Percentiles rank a stretch among this genome's conserved stretches.
These are phyloP conservation scores for Isoperla grammatica DNA, from an alignment of 2,888 invertebrate species.

Conservation along the genomic window DNA sequence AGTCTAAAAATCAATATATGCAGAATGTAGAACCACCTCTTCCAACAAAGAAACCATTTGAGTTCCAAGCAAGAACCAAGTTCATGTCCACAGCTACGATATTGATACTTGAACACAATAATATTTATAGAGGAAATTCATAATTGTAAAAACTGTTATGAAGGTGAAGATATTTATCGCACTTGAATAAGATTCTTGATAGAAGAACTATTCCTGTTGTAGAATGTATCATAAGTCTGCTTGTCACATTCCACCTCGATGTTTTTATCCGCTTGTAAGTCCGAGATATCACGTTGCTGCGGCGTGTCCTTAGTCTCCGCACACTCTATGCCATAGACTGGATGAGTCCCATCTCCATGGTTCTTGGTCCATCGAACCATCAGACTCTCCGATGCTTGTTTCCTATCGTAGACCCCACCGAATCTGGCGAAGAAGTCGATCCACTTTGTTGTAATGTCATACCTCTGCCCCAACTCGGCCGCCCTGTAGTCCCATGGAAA, in stretches of 20 bases:
- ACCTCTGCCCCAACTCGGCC: conserved; percentile 62
- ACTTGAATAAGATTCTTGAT: too few relatives aligned
- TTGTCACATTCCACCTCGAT: not conserved
- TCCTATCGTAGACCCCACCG: conserved; percentile 31
- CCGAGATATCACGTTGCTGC: not conserved
- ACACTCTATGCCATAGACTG: not conserved
- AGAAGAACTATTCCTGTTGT: too few relatives aligned
- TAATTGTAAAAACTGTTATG: too few relatives aligned
- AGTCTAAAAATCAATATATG: too few relatives aligned
- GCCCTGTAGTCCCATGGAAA: conserved; percentile 82
- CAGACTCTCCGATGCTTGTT: not conserved
- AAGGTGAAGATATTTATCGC: too few relatives aligned
- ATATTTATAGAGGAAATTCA: too few relatives aligned
- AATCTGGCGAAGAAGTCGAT: conserved; percentile 28
- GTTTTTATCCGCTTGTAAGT: not conserved
- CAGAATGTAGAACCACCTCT: too few relatives aligned
- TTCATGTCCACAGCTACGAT: too few relatives aligned
- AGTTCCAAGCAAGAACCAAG: too few relatives aligned
- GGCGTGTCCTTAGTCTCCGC: not conserved
- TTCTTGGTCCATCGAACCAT: conserved; percentile 26
- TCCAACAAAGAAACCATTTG: too few relatives aligned
- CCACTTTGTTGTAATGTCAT: conserved; percentile 45
- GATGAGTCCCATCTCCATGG: conserved; percentile 40
- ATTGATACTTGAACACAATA: too few relatives aligned
- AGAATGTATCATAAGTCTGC: too few relatives aligned